Evolutionary conservation across 2,113 vertebrate genomes (phyloP).

Genomic region (Condylura cristata): DNA sequence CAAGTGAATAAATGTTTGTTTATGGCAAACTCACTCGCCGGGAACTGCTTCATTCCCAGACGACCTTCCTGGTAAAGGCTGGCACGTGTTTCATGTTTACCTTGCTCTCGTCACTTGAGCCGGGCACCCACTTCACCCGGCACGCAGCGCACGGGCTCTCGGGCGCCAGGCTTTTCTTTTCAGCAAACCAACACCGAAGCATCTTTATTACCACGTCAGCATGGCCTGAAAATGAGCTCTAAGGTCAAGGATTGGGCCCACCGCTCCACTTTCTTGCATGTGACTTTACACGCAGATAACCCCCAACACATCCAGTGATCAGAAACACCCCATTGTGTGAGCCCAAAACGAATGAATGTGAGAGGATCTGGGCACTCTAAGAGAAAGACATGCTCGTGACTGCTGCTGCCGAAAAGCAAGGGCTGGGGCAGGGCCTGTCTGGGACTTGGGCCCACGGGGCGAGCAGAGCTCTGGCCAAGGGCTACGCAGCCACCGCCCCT

Average conservation of each 20-base stretch:
- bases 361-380: neutral
- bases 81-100: neutral
- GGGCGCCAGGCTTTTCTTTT: neutral
- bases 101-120: too few relatives aligned
- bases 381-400: fast-evolving
- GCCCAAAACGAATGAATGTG: neutral
- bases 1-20: slow-evolving; percentile 64
- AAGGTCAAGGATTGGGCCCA: neutral
- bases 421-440: fast-evolving
- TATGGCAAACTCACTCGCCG: slow-evolving; percentile 58
- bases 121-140: too few relatives aligned
- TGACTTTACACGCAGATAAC: neutral
- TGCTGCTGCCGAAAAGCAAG: neutral
- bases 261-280: neutral
- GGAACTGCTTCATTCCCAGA: slow-evolving; percentile 66
- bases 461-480: neutral
- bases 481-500: fast-evolving
- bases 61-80: slow-evolving; percentile 67
- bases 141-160: neutral
- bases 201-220: fast-evolving
- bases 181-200: fast-evolving
- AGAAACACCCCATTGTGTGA: neutral
- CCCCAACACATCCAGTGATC: neutral
- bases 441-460: neutral
- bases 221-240: neutral